Evolutionary conservation across 2,113 vertebrate species (phyloP), one percentile per base, ranked within the genome.

Genomic region (Corythornis madagascariensis): DNA sequence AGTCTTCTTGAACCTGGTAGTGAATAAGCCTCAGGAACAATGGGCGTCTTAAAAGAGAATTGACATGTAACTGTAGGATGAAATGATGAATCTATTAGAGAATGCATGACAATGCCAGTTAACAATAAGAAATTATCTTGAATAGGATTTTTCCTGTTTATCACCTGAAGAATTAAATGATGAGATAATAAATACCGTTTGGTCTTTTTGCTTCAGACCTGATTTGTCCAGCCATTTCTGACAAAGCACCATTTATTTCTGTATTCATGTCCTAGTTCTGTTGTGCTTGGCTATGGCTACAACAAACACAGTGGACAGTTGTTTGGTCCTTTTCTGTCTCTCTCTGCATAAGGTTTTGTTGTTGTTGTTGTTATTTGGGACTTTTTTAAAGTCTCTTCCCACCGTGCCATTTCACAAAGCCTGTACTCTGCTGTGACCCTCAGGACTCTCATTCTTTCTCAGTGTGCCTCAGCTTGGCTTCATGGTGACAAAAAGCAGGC

Each of bases 401-500:
- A 73, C 35, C 29, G 14, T 69, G 42, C 25, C 12, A 10, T 83
- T 90, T 88, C 47, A 81, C 35, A 92, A 53, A 77, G 16, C 8
- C 29, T 24, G 1, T 71, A 16, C 74, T 92, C 48, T 78, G 5
- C 45, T 72, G 9, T 48, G 78, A 82, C 55, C 26, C 45, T 28
- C 0, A 2, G 35, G 81, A 79, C 18, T 76, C 35, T 13, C 0
- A 0, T 63, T 40, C 38, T 55, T 73, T 70, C 24, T 43, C 26
- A 35, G 18, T 5, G 15, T 79, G 48, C 40, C 71, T 53, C 47
- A 70, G 38, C 7, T 22, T 70, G 88, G 29, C 42, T 86, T 65
- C 13, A 1, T 9, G 28, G 73, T 92, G 92, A 94, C 83, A 90
- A 78, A 87, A 61, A 93, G 1, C 94, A 92, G 91, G 55, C 82